Evolutionary conservation across 2,113 vertebrate genomes (phyloP), one percentile per base, ranked within the genome.

Genomic region (Albula goreensis): DNA sequence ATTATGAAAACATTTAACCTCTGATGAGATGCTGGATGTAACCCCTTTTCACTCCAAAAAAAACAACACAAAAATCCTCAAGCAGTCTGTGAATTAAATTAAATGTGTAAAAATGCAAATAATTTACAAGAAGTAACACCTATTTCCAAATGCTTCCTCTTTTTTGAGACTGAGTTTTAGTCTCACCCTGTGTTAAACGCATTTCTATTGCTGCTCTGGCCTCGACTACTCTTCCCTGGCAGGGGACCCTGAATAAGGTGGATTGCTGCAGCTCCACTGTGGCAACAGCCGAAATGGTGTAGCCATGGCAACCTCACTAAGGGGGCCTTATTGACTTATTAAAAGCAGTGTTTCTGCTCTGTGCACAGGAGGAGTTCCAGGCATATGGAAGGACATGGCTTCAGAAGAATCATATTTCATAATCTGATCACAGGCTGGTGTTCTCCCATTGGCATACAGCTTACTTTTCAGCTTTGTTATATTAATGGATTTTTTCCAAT

Each of bases 221-320:
- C 31, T 83, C 82, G 4, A 49, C 82, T 83, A 22, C 25, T 60
- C 56, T 63, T 83, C 82, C 56, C 82, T 53, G 79, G 3, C n/a
- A 41, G 31, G 49, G 12, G 78, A 41, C 11, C 63, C 66, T 86
- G 11, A 66, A 66, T 15, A 66, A 51, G 49, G 10, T 41, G n/a
- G 31, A 41, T 41, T 56, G 82, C 57, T 19, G 25, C 6, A 31
- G 63, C 66, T 74, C 48, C 19, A 7, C 11, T 25, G 41, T 74
- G 48, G 31, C 60, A 51, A 77, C 85, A 83, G 81, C 50, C 57
- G 41, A 49, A 56, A 11, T 19, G 66, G 60, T 25, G 80, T 86
- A 82, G 50, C 85, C 63, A 57, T 83, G 80, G 80, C 51, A 86
- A 82, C 85, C 77, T 77, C 17, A 77, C 51, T 56, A 82, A 50